Percentiles rank a stretch among this genome's conserved stretches.
Conservation (phyloP, 2,113 vertebrate genomes). For the Speoplatyrhinus poulsoni region DNA sequence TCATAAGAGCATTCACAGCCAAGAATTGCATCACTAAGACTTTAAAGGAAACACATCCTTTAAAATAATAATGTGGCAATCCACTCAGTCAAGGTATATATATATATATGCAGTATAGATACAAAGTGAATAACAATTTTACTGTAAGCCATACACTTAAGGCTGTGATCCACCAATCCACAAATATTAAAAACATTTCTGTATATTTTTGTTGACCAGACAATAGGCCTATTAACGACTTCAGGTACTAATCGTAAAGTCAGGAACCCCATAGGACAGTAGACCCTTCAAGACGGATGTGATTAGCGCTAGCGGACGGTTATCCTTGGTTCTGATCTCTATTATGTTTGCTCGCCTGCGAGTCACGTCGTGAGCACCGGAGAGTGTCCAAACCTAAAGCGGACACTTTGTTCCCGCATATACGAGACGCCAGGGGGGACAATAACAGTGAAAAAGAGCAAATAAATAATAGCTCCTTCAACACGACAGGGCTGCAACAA, state of each 20-base stretch:
- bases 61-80: no score
- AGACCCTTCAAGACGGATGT: constrained; percentile 1
- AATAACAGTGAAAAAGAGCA: constrained; percentile 91
- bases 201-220: neutral
- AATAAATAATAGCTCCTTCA: constrained; percentile 97
- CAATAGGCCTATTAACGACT: neutral
- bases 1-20: no score
- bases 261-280: neutral
- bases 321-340: constrained; percentile 52
- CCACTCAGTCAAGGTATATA: no score
- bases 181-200: neutral
- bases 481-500: constrained; percentile 90
- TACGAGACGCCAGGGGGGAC: constrained; percentile 78
- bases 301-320: constrained; percentile 33
- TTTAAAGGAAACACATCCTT: no score
- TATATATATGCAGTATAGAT: no score
- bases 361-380: constrained; percentile 82
- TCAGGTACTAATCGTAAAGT: neutral
- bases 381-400: constrained; percentile 61
- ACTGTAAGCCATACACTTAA: no score
- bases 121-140: no score
- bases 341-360: constrained; percentile 72
- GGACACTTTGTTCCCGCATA: constrained; percentile 84
- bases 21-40: no score
- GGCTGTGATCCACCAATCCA: no score